A percentile compares a stretch with the other conserved stretches of the same genome.
Conservation (phyloP, 2,797 vertebrate species). For the Moxostoma hubbsi region DNA sequence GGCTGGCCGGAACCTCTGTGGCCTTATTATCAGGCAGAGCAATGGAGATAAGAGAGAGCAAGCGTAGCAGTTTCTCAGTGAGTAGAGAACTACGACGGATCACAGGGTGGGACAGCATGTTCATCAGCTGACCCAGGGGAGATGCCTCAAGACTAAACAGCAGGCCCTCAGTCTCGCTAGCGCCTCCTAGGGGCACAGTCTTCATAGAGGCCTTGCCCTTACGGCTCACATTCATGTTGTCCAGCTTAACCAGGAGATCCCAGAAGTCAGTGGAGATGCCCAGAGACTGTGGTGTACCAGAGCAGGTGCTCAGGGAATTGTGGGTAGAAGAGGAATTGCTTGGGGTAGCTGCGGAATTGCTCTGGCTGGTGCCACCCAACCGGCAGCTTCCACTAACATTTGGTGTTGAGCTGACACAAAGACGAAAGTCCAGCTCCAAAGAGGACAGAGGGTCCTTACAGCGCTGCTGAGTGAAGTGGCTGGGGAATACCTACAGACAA, state of each 20-base stretch:
- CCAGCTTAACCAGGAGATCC: slow-evolving; percentile 94
- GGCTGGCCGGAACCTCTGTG: slow-evolving; percentile 83
- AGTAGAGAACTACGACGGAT: slow-evolving; percentile 94
- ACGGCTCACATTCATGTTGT: slow-evolving; percentile 98
- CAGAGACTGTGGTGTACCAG: slow-evolving; percentile 74
- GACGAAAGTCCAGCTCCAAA: slow-evolving; percentile 78
- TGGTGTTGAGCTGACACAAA: slow-evolving; percentile 74
- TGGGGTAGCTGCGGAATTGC: slow-evolving; percentile 59
- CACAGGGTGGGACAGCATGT: slow-evolving; percentile 96
- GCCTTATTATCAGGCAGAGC: slow-evolving; percentile 94
- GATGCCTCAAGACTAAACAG: slow-evolving; percentile 89
- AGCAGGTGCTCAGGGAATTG: slow-evolving; percentile 74
- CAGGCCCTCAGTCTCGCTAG: slow-evolving; percentile 84
- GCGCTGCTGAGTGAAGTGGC: slow-evolving; percentile 95
- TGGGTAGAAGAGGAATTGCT: slow-evolving; percentile 67
- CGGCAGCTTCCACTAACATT: slow-evolving; percentile 63
- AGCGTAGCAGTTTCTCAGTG: slow-evolving; percentile 91
- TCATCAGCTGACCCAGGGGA: slow-evolving; percentile 92
- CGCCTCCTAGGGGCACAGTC: slow-evolving; percentile 83
- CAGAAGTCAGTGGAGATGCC: slow-evolving; percentile 97
- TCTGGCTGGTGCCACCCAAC: slow-evolving; percentile 66
- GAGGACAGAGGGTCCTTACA: slow-evolving; percentile 85
- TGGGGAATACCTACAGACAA: slow-evolving; percentile 87
- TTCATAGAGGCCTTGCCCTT: slow-evolving; percentile 97
- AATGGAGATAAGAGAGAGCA: slow-evolving; percentile 95